Percentiles rank a stretch among this genome's conserved stretches.
Evolutionary conservation across 2,113 vertebrate genomes (phyloP).

Genomic region (Beaufortia kweichowensis): DNA sequence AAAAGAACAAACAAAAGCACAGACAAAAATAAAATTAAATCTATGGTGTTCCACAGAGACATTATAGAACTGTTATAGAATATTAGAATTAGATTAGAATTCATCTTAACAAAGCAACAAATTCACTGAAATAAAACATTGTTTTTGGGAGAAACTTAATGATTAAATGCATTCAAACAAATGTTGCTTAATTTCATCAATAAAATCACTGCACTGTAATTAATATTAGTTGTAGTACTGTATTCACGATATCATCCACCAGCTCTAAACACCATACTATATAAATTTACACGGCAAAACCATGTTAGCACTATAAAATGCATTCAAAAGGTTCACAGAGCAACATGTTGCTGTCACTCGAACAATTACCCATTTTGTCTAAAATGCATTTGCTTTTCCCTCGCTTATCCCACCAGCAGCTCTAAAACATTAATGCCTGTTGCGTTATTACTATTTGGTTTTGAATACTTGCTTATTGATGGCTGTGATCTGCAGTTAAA

Average conservation of each 20-base stretch:
- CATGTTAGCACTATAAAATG: background rate
- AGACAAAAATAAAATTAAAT: background rate
- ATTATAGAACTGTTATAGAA: too few relatives aligned
- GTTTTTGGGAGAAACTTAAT: too few relatives aligned
- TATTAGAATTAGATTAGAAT: too few relatives aligned
- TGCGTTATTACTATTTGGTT: constrained; percentile 22
- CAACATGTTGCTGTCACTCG: background rate
- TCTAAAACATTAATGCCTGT: constrained; percentile 8
- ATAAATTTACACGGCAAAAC: background rate
- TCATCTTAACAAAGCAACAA: too few relatives aligned
- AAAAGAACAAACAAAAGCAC: constrained; percentile 5
- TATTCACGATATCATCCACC: too few relatives aligned
- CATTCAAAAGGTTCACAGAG: background rate
- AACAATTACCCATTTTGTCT: constrained; percentile 14
- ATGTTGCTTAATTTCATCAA: too few relatives aligned
- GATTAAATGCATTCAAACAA: too few relatives aligned
- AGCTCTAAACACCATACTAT: background rate
- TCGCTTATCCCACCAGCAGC: background rate
- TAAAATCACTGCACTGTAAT: too few relatives aligned
- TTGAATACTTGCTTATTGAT: constrained; percentile 26
- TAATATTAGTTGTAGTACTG: too few relatives aligned
- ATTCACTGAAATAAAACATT: too few relatives aligned
- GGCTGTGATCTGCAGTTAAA: constrained; percentile 34
- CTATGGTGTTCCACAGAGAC: background rate
- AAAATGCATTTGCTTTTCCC: constrained; percentile 21